These are phyloP conservation scores for Muraenolepis orangiensis DNA, from an alignment of 2,797 vertebrate species.

Conservation along the genomic window DNA sequence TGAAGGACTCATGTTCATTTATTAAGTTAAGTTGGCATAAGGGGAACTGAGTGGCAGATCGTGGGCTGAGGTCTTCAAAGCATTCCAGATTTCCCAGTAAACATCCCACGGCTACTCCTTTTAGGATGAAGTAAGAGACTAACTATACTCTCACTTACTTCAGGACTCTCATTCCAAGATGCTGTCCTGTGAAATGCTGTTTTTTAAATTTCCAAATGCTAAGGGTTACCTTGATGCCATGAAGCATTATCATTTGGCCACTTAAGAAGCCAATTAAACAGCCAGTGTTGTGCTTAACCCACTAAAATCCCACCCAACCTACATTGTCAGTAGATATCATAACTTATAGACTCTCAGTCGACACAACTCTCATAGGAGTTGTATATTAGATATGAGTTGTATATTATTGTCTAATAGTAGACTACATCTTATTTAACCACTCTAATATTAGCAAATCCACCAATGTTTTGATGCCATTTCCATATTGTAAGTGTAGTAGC, in stretches of 20 bases:
- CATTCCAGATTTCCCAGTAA: neutral
- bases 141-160: neutral
- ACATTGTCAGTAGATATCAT: too few relatives aligned
- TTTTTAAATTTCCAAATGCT: neutral
- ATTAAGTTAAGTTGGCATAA: neutral
- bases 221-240: neutral
- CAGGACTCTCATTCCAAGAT: slow-evolving; percentile 6
- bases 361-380: too few relatives aligned
- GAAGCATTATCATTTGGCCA: neutral
- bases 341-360: too few relatives aligned
- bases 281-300: neutral
- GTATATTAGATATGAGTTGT: too few relatives aligned
- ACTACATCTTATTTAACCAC: too few relatives aligned
- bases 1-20: neutral
- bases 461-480: too few relatives aligned
- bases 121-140: neutral
- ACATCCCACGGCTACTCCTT: neutral
- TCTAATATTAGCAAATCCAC: too few relatives aligned
- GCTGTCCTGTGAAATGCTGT: neutral
- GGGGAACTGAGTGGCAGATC: neutral
- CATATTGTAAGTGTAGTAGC: too few relatives aligned
- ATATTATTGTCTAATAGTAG: too few relatives aligned
- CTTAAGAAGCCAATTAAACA: neutral
- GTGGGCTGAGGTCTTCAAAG: neutral
- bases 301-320: too few relatives aligned